phyloP scores from a whole-genome alignment of 2,113 vertebrate genomes.

The Cochlearius cochlearius region DNA sequence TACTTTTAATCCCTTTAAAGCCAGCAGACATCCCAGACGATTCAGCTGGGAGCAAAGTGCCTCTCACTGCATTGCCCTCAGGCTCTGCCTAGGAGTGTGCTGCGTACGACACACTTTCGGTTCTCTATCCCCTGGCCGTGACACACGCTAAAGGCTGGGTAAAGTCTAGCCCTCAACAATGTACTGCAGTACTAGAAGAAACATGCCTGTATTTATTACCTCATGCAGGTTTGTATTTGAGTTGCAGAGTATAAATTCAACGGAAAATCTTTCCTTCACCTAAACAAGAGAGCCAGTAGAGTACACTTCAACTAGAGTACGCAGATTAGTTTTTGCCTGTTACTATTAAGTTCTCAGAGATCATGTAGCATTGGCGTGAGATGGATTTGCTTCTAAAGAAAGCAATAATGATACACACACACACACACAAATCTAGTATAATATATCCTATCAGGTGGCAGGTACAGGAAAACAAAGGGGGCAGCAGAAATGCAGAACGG shows the following conservation, averaged over 20 bases:
- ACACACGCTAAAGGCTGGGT: background rate
- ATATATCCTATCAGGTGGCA: background rate
- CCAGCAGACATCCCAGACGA: background rate
- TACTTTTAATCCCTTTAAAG: background rate
- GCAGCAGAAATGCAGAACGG: background rate
- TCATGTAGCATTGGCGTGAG: background rate
- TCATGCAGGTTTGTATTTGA: background rate
- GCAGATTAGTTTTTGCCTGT: background rate
- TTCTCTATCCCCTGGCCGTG: background rate
- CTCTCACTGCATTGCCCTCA: background rate
- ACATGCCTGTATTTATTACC: background rate
- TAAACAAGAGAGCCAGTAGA: background rate
- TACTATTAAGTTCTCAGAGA: background rate
- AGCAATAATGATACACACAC: background rate
- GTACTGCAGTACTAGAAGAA: background rate
- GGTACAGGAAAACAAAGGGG: background rate
- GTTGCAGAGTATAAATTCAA: background rate
- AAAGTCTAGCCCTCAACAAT: background rate
- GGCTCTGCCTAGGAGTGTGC: background rate
- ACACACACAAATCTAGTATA: background rate
- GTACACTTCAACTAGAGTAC: constrained; percentile 5
- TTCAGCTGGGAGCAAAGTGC: background rate
- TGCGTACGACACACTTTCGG: background rate
- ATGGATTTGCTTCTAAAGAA: background rate
- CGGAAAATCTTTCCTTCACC: background rate